Evolutionary conservation across 2,113 vertebrate species (phyloP), one percentile per base, ranked within the genome.

Genomic region (Xenus cinereus): DNA sequence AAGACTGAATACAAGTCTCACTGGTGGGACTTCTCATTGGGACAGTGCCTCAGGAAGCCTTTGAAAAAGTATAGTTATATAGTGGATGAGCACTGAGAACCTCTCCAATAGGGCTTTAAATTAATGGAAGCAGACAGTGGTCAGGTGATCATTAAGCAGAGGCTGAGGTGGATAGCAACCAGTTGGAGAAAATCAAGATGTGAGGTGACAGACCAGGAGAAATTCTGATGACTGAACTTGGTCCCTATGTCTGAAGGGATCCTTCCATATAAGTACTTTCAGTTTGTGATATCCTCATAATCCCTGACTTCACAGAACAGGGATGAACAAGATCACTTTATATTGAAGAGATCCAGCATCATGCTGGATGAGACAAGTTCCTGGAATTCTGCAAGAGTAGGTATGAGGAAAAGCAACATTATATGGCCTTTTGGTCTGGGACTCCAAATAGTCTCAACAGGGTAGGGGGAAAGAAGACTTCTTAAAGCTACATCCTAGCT

Each of bases 71-170:
- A 20, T 1, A 69, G n/a, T 28, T 37, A 30, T 2, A 4, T 37
- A 78, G 37, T 2, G 4, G 7, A 57, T 59, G 26, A 85, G 23
- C 37, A 82, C n/a, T 5, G 15, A 76, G 27, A 68, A 63, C 6
- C 20, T 68, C 32, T 37, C 48, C 12, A 6, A 8, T 32, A 89
- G 23, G 22, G 12, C 12, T 73, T 68, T 27, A 13, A 0, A 0
- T n/a, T 45, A 48, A 51, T 5, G 6, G 62, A 48, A 77, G 32
- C 12, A 32, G 23, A 20, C 8, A 57, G 5, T 5, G 0, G 35
- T 35, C 41, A 32, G 21, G 19, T 41, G 22, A 84, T n/a, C 8
- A 8, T 50, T 53, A 45, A 51, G 50, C 64, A 67, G n/a, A 84
- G 8, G 9, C 8, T 53, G 16, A 86, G 35, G 26, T 14, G 14